Evolutionary conservation across 2,113 vertebrate species (phyloP), one percentile per base, ranked within the genome.

Genomic region (Eulemur rufifrons): DNA sequence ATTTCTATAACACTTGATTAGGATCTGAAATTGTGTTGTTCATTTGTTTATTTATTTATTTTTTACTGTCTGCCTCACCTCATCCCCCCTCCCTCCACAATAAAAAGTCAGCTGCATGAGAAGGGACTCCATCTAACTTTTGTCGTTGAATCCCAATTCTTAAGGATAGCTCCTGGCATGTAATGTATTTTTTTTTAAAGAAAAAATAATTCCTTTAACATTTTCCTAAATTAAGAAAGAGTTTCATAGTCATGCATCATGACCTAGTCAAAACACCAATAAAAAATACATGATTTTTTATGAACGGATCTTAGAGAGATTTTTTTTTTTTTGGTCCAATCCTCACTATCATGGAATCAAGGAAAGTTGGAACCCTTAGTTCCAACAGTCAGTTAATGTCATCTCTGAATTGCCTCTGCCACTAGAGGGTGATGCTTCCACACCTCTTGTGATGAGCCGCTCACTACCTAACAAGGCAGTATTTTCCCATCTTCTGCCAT

Each of bases 211-310:
- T 91, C 23, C 10, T 77, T 82, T 77, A 93, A 82, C 17, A 9
- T 80, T 91, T 94, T 92, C 45, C 27, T 54, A 47, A 91, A 37
- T 21, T 61, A 42, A 71, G 11, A 34, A 86, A 47, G 8, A 12
- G 14, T 86, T 90, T 89, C 85, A 59, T 47, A 92, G 1, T 45
- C 45, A 42, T 73, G 3, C 23, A 52, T 52, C 37, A 23, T 32
- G 52, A 86, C 61, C 52, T 86, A 96, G 88, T 94, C 37, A 86
- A 95, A 86, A 80, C 42, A 95, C 29, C 34, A 32, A 5, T 77
- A 71, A 68, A 95, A 94, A 91, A 27, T 64, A 45, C 68, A 23
- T 78, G 92, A 29, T 13, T 86, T 95, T 90, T 86, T 50, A 54
- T 47, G 39, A 81, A 37, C 27, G 0, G 0, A 89, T 88, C 21